These are phyloP conservation scores for Platygyra sinensis DNA, from an alignment of 64 coral and sea anemone species.

Conservation along the genomic window DNA sequence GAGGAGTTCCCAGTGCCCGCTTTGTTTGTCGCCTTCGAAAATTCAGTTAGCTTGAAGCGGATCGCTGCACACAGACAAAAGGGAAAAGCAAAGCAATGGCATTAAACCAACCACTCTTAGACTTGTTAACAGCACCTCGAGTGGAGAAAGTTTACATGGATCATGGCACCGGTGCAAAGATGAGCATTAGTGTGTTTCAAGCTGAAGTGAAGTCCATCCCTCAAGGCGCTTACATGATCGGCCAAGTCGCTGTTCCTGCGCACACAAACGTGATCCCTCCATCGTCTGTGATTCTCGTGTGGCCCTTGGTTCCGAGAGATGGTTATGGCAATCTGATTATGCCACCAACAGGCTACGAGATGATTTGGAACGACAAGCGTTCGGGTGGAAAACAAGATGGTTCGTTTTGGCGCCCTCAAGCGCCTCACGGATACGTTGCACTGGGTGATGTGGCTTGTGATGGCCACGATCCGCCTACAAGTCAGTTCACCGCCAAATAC, in stretches of 20 bases:
- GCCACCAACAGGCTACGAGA: neutral
- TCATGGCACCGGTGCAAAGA: neutral
- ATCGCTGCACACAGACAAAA: no score
- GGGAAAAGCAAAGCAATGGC: no score
- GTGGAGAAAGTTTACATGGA: neutral
- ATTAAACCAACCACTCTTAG: neutral
- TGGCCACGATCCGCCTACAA: neutral
- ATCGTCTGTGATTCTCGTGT: neutral
- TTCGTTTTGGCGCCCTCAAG: constrained; percentile 2
- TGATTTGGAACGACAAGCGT: neutral
- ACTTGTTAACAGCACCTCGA: neutral
- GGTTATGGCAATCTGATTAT: neutral
- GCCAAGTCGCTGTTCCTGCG: neutral
- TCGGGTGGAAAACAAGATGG: neutral
- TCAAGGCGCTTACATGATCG: constrained; percentile 3
- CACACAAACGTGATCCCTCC: neutral
- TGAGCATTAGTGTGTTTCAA: neutral
- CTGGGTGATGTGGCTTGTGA: constrained; percentile 7
- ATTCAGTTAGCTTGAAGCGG: no score
- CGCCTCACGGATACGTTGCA: neutral
- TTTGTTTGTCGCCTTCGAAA: no score
- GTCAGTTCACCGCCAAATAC: neutral
- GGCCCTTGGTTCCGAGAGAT: neutral
- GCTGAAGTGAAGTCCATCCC: neutral
- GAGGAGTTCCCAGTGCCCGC: no score